phyloP scores from a whole-genome alignment of 1,140 invertebrate genomes.

The Dinoponera quadriceps region DNA sequence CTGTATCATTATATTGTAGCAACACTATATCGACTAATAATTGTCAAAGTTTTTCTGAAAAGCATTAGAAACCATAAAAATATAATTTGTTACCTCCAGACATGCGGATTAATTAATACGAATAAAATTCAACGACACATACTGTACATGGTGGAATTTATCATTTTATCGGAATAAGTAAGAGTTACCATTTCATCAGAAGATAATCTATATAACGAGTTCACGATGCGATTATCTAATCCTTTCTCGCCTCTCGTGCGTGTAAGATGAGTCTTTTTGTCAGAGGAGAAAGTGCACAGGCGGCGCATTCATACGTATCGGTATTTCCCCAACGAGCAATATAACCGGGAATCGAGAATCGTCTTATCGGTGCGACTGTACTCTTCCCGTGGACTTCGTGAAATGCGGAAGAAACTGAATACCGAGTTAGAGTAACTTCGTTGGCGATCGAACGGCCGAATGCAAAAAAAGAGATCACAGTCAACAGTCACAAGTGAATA shows the following conservation, averaged over 20 bases:
- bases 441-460: conserved; percentile 1
- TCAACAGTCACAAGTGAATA: not conserved
- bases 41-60: not conserved
- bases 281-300: conserved; percentile 4
- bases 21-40: too few species aligned
- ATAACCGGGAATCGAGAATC: conserved; percentile 2
- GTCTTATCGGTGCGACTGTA: not conserved
- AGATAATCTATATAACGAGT: not conserved
- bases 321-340: conserved; percentile 18
- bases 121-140: too few species aligned
- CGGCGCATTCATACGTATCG: conserved; percentile 1
- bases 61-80: not conserved
- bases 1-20: not conserved
- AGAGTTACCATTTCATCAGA: not conserved
- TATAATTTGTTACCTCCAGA: not conserved
- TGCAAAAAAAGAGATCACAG: not conserved
- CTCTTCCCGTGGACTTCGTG: not conserved
- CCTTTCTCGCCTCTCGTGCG: not conserved
- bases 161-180: too few species aligned
- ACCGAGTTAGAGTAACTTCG: not conserved
- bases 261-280: not conserved
- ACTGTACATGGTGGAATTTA: too few species aligned
- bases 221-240: conserved; percentile 8
- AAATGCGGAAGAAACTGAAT: not conserved
- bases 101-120: too few species aligned